phyloP scores from a whole-genome alignment of 2,888 invertebrate genomes.

The Eupithecia subfuscata region DNA sequence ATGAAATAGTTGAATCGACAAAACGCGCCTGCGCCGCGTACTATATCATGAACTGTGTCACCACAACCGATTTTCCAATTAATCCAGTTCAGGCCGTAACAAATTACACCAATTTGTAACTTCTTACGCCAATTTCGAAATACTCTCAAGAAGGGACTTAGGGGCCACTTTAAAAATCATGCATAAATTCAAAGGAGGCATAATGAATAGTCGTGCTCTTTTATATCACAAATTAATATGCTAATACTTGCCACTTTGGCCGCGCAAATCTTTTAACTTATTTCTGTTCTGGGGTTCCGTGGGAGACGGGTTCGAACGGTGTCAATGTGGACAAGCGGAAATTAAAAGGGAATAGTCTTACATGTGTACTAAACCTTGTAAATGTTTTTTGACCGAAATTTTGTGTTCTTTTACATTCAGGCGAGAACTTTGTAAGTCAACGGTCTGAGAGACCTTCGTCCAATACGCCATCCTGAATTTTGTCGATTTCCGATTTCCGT shows the following conservation, averaged over 20 bases:
- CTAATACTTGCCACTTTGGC: conserved; percentile 65
- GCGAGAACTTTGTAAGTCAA: too few relatives aligned
- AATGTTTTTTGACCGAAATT: too few relatives aligned
- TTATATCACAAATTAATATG: conserved; percentile 65
- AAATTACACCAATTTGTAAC: conserved; percentile 15
- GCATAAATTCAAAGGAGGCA: conserved; percentile 53
- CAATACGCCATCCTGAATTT: too few relatives aligned
- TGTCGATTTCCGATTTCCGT: too few relatives aligned
- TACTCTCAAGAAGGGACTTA: conserved; percentile 19
- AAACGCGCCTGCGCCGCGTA: too few relatives aligned
- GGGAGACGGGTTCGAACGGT: not conserved
- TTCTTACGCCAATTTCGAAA: conserved; percentile 17
- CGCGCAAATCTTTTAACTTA: conserved; percentile 66
- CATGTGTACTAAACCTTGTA: too few relatives aligned
- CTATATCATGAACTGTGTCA: too few relatives aligned
- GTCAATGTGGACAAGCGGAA: not conserved
- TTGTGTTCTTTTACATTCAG: too few relatives aligned
- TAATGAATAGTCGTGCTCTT: conserved; percentile 55
- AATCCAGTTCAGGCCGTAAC: not conserved
- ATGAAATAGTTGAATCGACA: too few relatives aligned
- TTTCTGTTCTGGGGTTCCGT: conserved; percentile 27
- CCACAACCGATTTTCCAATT: not conserved
- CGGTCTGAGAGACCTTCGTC: too few relatives aligned
- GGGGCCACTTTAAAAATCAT: conserved; percentile 43
- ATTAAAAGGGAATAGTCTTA: not conserved